A percentile compares a stretch with the other conserved stretches of the same genome.
Evolutionary conservation across 30 jellyfish, hydroid and myxozoan species (phyloP).

Genomic region (Turritopsis rubra): DNA sequence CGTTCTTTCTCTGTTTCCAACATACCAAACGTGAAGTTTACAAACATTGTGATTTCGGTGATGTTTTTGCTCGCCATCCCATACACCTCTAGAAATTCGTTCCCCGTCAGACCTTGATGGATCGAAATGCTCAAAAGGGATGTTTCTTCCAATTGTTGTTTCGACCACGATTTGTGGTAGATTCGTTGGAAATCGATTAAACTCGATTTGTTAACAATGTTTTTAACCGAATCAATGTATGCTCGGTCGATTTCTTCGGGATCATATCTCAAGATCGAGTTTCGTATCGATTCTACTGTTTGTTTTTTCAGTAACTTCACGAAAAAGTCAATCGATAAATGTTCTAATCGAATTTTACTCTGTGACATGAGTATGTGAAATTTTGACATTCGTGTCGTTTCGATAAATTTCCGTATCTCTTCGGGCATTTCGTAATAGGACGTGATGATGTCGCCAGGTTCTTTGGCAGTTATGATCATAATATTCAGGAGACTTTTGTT

Average conservation of each 20-base stretch:
- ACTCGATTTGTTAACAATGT: neutral
- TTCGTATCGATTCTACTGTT: neutral
- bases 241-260: constrained; percentile 7
- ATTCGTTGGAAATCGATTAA: constrained; percentile 27
- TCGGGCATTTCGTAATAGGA: constrained; percentile 22
- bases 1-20: neutral
- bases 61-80: constrained; percentile 25
- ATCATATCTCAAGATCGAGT: neutral
- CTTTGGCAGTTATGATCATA: constrained; percentile 11
- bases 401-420: constrained; percentile 11
- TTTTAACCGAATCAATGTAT: neutral
- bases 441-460: constrained; percentile 22
- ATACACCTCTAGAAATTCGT: constrained; percentile 24
- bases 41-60: constrained; percentile 14
- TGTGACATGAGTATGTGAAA: constrained; percentile 9
- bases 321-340: constrained; percentile 25
- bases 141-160: neutral
- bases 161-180: constrained; percentile 22
- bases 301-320: constrained; percentile 13
- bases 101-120: constrained; percentile 21
- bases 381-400: constrained; percentile 13
- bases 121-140: constrained; percentile 14
- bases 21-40: constrained; percentile 16
- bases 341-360: constrained; percentile 15
- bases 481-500: constrained; percentile 21